Conservation (phyloP, 1,140 invertebrate species). For the Heliconius himera region DNA sequence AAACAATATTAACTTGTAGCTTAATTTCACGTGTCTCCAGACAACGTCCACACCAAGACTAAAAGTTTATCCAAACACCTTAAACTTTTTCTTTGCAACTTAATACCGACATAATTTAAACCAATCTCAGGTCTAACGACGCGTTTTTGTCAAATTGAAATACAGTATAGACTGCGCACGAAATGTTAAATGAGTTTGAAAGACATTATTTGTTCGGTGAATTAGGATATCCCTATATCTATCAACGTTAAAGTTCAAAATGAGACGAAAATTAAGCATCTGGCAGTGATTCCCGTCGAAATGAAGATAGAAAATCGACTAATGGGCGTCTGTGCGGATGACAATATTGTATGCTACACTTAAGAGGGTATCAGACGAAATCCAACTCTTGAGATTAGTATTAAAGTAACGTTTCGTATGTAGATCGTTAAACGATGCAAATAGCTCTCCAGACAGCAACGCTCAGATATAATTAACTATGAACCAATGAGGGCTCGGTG, state of each 20-base stretch:
- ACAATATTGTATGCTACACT: slow-evolving; percentile 67
- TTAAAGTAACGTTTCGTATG: slow-evolving; percentile 45
- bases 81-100: slow-evolving; percentile 23
- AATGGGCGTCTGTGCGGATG: slow-evolving; percentile 76
- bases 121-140: slow-evolving; percentile 70
- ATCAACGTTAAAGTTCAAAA: slow-evolving; percentile 46
- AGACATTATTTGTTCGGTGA: slow-evolving; percentile 41
- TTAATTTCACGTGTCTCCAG: slow-evolving; percentile 17
- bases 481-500: slow-evolving; percentile 64
- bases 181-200: slow-evolving; percentile 70
- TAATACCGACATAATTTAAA: slow-evolving; percentile 58
- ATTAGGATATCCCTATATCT: slow-evolving; percentile 41
- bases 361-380: slow-evolving; percentile 41
- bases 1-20: not conserved
- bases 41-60: slow-evolving; percentile 27
- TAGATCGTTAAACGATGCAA: slow-evolving; percentile 69
- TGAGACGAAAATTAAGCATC: slow-evolving; percentile 43
- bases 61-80: not conserved
- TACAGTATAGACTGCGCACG: slow-evolving; percentile 61
- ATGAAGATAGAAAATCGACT: slow-evolving; percentile 76
- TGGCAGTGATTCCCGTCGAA: slow-evolving; percentile 59
- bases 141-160: slow-evolving; percentile 77
- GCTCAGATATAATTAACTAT: slow-evolving; percentile 75
- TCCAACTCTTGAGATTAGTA: slow-evolving; percentile 20
- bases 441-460: slow-evolving; percentile 65